A percentile compares a stretch with the other conserved stretches of the same genome.
Conservation (phyloP, 2,113 vertebrate genomes). For the Pontoporia blainvillei region DNA sequence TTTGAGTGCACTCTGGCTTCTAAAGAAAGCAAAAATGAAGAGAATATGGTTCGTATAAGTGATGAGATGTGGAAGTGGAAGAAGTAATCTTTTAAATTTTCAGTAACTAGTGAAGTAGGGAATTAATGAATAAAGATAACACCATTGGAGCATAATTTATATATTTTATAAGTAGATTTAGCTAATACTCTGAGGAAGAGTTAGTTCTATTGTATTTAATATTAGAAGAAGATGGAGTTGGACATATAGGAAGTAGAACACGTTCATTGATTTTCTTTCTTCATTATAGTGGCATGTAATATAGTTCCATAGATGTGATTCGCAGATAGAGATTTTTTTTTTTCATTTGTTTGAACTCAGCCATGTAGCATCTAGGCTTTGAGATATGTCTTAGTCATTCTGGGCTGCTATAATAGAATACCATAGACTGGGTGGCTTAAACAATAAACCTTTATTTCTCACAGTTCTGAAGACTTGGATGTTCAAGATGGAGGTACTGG, state of each 20-base stretch:
- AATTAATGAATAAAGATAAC: constrained; percentile 14
- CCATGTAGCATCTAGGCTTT: background rate
- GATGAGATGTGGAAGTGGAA: background rate
- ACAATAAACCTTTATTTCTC: background rate
- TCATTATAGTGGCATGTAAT: background rate
- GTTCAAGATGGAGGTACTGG: background rate
- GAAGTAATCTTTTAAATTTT: constrained; percentile 19
- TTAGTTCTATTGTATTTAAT: background rate
- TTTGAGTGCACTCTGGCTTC: background rate
- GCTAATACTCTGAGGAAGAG: background rate
- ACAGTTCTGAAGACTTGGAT: background rate
- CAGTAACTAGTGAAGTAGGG: background rate
- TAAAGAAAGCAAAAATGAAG: background rate
- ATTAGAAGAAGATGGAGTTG: background rate
- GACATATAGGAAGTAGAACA: background rate
- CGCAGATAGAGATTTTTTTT: background rate
- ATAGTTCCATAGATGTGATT: background rate
- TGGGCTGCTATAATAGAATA: background rate
- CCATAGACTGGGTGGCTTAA: background rate
- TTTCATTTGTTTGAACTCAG: constrained; percentile 7
- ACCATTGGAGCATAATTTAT: background rate
- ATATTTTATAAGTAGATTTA: constrained; percentile 17
- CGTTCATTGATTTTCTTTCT: constrained; percentile 21
- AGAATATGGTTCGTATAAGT: background rate
- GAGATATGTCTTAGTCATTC: background rate